Percentiles rank a stretch among this genome's conserved stretches.
phyloP scores from a whole-genome alignment of 2,797 vertebrate species.

The Sebastes itinus region DNA sequence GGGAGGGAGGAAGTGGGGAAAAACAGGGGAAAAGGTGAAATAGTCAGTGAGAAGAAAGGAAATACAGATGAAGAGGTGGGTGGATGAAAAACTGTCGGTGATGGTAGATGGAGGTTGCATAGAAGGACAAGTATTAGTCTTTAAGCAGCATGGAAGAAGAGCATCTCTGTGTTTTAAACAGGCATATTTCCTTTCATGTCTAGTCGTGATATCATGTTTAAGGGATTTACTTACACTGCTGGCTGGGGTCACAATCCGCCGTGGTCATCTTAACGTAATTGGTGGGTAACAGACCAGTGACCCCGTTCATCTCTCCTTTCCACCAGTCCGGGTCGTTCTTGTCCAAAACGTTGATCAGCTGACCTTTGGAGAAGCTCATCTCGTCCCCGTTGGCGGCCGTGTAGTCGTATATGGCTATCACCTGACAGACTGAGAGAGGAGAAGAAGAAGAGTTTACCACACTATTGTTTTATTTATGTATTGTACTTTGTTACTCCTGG shows the following conservation, averaged over 20 bases:
- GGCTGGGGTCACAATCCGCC: slow-evolving; percentile 90
- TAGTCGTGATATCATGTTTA: background rate
- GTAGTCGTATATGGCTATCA: slow-evolving; percentile 97
- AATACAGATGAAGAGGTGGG: slow-evolving; percentile 21
- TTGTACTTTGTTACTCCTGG: background rate
- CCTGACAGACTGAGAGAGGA: slow-evolving; percentile 88
- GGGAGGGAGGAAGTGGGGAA: background rate
- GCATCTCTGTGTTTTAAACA: background rate
- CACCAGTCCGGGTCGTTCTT: slow-evolving; percentile 96
- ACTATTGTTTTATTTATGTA: background rate
- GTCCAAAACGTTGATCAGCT: slow-evolving; percentile 91
- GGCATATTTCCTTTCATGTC: background rate
- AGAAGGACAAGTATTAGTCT: slow-evolving; percentile 5
- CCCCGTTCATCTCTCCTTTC: slow-evolving; percentile 91
- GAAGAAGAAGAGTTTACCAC: background rate
- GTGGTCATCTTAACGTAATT: slow-evolving; percentile 96
- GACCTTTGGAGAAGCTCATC: slow-evolving; percentile 93
- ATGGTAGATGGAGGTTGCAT: background rate
- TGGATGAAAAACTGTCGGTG: slow-evolving; percentile 13
- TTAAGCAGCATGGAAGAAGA: slow-evolving; percentile 7
- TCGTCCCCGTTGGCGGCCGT: slow-evolving; percentile 91
- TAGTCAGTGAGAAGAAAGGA: slow-evolving; percentile 33
- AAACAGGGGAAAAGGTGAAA: slow-evolving; percentile 33
- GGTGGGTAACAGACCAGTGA: slow-evolving; percentile 92
- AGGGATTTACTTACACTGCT: slow-evolving; percentile 90